Conservation (phyloP, 1,140 invertebrate species). For the Eubasilissa regina region DNA sequence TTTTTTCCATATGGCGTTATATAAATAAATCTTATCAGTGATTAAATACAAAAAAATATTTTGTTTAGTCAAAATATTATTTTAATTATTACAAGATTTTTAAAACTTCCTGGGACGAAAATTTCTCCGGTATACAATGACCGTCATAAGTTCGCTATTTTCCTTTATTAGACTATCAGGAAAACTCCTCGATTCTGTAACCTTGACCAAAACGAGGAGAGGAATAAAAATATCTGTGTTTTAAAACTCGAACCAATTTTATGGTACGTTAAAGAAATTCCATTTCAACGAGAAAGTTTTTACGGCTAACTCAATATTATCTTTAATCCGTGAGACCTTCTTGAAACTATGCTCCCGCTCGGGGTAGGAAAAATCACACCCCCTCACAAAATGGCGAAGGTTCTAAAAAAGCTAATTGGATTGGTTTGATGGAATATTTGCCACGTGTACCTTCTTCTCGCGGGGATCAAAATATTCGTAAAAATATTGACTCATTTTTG, state of each 20-base stretch:
- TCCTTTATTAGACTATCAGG: no score
- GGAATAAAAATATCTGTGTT: no score
- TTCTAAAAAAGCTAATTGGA: slow-evolving; percentile 23
- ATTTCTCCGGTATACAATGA: no score
- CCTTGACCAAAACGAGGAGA: no score
- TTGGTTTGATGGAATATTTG: slow-evolving; percentile 17
- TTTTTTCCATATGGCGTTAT: no score
- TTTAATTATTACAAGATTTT: no score
- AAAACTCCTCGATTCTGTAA: no score
- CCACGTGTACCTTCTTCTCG: neutral
- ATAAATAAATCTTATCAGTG: no score
- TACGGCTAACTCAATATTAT: slow-evolving; percentile 21
- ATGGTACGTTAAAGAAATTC: neutral
- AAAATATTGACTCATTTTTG: neutral
- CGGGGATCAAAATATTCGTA: neutral
- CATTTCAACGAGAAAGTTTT: neutral
- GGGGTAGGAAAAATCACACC: slow-evolving; percentile 23
- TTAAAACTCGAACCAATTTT: neutral
- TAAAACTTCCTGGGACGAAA: no score
- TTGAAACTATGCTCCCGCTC: slow-evolving; percentile 3
- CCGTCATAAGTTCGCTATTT: no score
- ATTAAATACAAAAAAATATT: no score
- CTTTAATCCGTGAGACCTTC: slow-evolving; percentile 1
- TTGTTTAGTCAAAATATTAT: no score
- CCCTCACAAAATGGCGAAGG: neutral